Evolutionary conservation across 2,113 vertebrate species (phyloP).

Genomic region (Gopherus flavomarginatus): DNA sequence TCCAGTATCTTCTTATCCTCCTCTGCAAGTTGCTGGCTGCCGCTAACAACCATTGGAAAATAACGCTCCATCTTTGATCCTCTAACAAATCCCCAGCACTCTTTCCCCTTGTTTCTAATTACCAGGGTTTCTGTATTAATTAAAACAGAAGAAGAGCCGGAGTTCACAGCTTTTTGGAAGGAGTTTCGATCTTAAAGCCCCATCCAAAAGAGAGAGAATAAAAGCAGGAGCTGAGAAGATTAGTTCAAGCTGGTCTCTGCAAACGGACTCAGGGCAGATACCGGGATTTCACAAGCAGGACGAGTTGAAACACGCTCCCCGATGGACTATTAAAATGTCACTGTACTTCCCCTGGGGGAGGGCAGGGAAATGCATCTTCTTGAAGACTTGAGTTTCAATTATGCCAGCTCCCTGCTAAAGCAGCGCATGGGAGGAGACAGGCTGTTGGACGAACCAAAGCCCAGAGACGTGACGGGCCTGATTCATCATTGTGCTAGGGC

Average conservation of each 20-base stretch:
- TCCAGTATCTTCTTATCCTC: slow-evolving; percentile 32
- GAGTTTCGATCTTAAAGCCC: neutral
- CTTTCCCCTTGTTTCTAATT: slow-evolving; percentile 67
- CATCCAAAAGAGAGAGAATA: slow-evolving; percentile 10
- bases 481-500: neutral
- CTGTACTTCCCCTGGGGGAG: neutral
- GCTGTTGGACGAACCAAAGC: neutral
- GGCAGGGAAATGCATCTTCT: neutral
- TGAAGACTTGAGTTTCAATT: neutral
- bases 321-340: neutral
- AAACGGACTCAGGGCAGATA: neutral
- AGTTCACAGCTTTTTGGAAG: neutral
- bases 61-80: slow-evolving; percentile 57
- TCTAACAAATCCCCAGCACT: slow-evolving; percentile 45
- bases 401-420: neutral
- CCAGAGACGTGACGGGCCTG: neutral
- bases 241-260: neutral
- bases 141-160: slow-evolving; percentile 39
- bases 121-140: slow-evolving; percentile 65
- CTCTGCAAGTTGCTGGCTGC: slow-evolving; percentile 33
- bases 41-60: slow-evolving; percentile 53
- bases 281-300: neutral
- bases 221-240: neutral
- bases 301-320: neutral
- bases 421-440: neutral